Evolutionary conservation across 2,113 vertebrate species (phyloP).

Genomic region (Crotophaga sulcirostris): DNA sequence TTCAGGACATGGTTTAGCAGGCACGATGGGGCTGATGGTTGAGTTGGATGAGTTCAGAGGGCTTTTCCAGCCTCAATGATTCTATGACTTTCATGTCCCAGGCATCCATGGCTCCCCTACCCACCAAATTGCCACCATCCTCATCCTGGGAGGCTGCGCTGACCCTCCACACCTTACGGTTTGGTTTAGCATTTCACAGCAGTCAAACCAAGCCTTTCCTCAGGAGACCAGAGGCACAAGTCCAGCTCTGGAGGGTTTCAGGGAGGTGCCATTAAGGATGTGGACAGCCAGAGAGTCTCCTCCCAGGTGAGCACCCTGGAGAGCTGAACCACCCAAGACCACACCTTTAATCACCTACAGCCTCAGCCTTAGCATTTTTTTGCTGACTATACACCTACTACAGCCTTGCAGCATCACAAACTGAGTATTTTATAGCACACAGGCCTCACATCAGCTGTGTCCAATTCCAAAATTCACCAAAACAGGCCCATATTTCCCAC

Average conservation of each 20-base stretch:
- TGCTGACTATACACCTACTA: rapidly evolving
- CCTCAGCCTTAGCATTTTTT: background rate
- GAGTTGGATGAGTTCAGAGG: too few relatives aligned
- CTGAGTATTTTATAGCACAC: background rate
- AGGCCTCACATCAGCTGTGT: background rate
- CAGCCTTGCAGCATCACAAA: background rate
- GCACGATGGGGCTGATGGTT: too few relatives aligned
- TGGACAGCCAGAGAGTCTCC: background rate
- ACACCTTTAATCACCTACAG: rapidly evolving
- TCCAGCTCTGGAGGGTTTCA: background rate
- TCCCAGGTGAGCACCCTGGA: background rate
- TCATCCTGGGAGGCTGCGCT: background rate
- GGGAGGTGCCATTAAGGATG: background rate
- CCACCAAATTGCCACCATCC: background rate
- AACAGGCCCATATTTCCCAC: background rate
- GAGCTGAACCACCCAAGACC: background rate
- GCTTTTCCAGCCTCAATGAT: too few relatives aligned
- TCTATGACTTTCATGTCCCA: background rate
- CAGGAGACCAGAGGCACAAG: background rate
- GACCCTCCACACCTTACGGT: background rate
- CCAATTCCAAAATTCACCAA: background rate
- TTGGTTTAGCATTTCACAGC: background rate
- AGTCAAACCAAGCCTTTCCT: background rate
- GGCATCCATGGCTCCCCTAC: background rate
- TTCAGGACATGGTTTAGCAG: too few relatives aligned